These are phyloP conservation scores for Melitaea cinxia DNA, from an alignment of 1,140 invertebrate species.

Conservation along the genomic window DNA sequence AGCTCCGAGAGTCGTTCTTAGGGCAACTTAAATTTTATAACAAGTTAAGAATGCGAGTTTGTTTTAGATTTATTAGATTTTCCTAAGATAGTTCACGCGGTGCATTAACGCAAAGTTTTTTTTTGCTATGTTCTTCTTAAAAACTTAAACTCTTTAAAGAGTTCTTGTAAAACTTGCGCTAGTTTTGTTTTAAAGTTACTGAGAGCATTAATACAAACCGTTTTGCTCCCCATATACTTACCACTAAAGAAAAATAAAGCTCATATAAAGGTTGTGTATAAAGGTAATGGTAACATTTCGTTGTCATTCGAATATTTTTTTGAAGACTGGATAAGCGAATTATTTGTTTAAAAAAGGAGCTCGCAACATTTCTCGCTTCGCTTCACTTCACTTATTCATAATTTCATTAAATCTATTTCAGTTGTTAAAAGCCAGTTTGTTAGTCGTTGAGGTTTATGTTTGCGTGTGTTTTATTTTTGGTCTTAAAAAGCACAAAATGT, in stretches of 20 bases:
- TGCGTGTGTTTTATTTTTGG: constrained; percentile 5
- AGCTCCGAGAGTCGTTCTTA: constrained; percentile 44
- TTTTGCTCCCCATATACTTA: not conserved
- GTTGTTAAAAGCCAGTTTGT: not conserved
- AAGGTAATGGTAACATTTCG: constrained; percentile 55
- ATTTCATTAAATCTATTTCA: constrained; percentile 4
- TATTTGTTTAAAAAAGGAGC: constrained; percentile 38
- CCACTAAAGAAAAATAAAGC: constrained; percentile 39
- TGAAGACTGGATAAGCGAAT: constrained; percentile 8
- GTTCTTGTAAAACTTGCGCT: not conserved
- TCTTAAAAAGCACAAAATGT: constrained; percentile 25
- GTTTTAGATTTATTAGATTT: not conserved
- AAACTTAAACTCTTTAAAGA: constrained; percentile 7
- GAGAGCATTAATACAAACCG: not conserved
- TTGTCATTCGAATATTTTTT: constrained; percentile 44
- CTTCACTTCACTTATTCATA: not conserved
- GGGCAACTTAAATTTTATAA: not conserved
- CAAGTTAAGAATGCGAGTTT: not conserved
- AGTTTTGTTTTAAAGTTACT: constrained; percentile 7
- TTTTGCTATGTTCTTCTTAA: not conserved
- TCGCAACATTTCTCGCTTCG: constrained; percentile 62
- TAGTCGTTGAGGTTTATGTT: constrained; percentile 9
- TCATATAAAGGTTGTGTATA: constrained; percentile 68
- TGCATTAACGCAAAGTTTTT: not conserved
- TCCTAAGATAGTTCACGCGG: constrained; percentile 2